These are phyloP conservation scores for Malacoraja senta DNA, from an alignment of 2,797 vertebrate genomes.

Conservation along the genomic window DNA sequence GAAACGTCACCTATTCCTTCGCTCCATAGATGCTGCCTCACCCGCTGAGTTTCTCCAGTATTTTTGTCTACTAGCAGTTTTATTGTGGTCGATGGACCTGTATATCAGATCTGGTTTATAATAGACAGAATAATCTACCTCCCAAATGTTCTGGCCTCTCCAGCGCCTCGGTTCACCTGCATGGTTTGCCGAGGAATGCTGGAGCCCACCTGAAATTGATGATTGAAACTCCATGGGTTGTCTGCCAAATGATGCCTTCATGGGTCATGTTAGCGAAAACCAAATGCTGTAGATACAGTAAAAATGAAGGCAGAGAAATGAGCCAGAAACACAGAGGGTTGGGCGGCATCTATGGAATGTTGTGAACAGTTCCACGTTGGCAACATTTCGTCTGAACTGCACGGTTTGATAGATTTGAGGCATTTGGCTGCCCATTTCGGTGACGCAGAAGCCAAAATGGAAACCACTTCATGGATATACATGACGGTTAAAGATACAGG, in stretches of 20 bases:
- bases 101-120: not conserved
- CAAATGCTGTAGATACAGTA: too few relatives aligned
- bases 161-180: not conserved
- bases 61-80: too few relatives aligned
- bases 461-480: not conserved
- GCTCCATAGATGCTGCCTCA: too few relatives aligned
- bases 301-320: too few relatives aligned
- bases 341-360: too few relatives aligned
- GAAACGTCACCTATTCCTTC: too few relatives aligned
- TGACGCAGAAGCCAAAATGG: not conserved
- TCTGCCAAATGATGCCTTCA: too few relatives aligned
- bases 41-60: too few relatives aligned
- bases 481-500: not conserved
- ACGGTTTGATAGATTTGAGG: too few relatives aligned
- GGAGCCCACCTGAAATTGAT: not conserved
- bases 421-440: not conserved
- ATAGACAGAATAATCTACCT: not conserved
- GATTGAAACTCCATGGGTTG: not conserved
- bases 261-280: not conserved
- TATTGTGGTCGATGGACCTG: not conserved
- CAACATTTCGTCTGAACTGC: too few relatives aligned
- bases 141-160: not conserved
- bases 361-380: too few relatives aligned
- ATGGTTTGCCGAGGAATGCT: not conserved
- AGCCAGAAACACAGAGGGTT: too few relatives aligned